Percentiles rank a stretch among this genome's conserved stretches.
phyloP scores from a whole-genome alignment of 2,113 vertebrate genomes.

The Rhadina sibilatrix region DNA sequence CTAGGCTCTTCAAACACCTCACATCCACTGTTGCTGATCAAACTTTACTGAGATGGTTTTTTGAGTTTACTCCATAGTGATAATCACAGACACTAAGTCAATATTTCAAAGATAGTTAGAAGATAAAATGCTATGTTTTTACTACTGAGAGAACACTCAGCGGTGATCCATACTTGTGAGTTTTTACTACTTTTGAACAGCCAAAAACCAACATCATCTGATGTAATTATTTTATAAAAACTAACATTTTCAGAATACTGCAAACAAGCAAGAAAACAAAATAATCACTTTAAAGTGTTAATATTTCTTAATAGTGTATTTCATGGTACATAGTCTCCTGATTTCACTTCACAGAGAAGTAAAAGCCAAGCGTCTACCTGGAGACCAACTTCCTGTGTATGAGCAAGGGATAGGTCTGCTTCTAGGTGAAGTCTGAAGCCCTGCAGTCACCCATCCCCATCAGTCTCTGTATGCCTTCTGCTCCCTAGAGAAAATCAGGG shows the following conservation, averaged over 20 bases:
- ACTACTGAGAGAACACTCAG: not conserved
- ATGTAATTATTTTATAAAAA: not conserved
- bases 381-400: not conserved
- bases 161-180: not conserved
- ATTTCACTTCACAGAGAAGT: not conserved
- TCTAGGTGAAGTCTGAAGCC: not conserved
- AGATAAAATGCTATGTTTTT: not conserved
- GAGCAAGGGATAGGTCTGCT: not conserved
- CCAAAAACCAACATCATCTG: not conserved
- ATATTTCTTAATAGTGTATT: not conserved
- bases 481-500: not conserved
- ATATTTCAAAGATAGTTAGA: conserved; percentile 55
- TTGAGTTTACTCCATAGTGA: conserved; percentile 11
- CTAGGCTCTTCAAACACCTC: not conserved
- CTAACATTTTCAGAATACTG: not conserved
- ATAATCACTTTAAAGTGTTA: not conserved
- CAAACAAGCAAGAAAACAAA: not conserved
- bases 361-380: not conserved
- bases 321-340: not conserved
- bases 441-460: not conserved
- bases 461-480: not conserved
- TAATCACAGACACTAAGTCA: conserved; percentile 19
- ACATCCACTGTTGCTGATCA: not conserved
- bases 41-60: not conserved
- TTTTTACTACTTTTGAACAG: not conserved